Percentiles rank a stretch among this genome's conserved stretches.
These are phyloP conservation scores for Barbus barbus DNA, from an alignment of 2,113 vertebrate species.

Conservation along the genomic window DNA sequence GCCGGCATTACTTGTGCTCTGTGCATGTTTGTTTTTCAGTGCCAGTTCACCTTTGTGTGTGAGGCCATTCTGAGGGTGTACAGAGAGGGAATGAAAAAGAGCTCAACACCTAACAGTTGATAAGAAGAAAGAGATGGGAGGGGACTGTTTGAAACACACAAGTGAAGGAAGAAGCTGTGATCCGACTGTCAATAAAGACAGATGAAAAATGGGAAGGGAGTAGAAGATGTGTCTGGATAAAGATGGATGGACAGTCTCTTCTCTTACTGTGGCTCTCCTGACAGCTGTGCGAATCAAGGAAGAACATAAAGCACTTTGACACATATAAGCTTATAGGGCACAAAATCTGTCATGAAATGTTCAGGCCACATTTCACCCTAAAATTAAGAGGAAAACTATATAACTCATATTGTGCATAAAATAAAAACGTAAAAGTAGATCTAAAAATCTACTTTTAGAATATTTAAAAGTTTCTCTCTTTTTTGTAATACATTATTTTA, in stretches of 20 bases:
- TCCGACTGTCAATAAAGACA: not conserved
- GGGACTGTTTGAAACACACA: conserved; percentile 24
- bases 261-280: conserved; percentile 26
- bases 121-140: conserved; percentile 18
- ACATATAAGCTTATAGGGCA: conserved; percentile 16
- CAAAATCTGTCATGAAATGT: not conserved
- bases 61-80: conserved; percentile 94
- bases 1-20: conserved; percentile 26
- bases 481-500: not conserved
- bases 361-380: not conserved
- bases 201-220: not conserved
- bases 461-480: not conserved
- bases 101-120: conserved; percentile 48
- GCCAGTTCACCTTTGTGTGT: conserved; percentile 97
- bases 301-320: conserved; percentile 46
- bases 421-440: no score
- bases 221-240: not conserved
- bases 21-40: conserved; percentile 72
- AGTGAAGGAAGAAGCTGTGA: conserved; percentile 3
- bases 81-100: conserved; percentile 80
- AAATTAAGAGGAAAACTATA: not conserved
- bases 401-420: no score
- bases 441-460: no score
- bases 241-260: conserved; percentile 25
- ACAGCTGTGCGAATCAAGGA: conserved; percentile 21